Conservation (phyloP, 2,797 vertebrate species). For the Pangasius mekongensis region DNA sequence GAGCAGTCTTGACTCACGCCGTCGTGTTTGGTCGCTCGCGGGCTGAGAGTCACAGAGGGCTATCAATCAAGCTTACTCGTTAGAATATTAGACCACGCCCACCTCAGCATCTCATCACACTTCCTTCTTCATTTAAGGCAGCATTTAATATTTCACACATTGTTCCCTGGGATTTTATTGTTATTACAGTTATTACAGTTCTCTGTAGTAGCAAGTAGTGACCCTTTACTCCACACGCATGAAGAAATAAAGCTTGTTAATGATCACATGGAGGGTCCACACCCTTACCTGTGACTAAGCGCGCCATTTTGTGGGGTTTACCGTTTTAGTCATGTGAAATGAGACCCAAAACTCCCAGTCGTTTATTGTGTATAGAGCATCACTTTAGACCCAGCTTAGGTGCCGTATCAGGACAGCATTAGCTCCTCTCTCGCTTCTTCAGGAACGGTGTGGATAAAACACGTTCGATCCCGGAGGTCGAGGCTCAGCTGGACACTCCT, state of each 20-base stretch:
- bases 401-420: not conserved
- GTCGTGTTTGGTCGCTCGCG: not conserved
- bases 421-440: not conserved
- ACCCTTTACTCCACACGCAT: not conserved
- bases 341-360: not conserved
- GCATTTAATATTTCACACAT: not conserved
- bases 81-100: slow-evolving; percentile 1
- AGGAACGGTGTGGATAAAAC: not conserved
- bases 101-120: not conserved
- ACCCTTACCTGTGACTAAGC: not conserved
- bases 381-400: not conserved
- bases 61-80: not conserved
- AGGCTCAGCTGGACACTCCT: too few species aligned
- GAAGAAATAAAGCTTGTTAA: not conserved
- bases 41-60: not conserved
- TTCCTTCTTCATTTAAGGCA: not conserved
- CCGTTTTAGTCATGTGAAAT: not conserved
- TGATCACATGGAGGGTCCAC: not conserved
- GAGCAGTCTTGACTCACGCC: not conserved
- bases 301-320: not conserved
- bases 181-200: not conserved
- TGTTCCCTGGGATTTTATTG: not conserved
- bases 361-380: not conserved
- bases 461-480: not conserved
- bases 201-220: not conserved